Evolutionary conservation across 2,797 vertebrate genomes (phyloP).

Genomic region (Acridotheres tristis): DNA sequence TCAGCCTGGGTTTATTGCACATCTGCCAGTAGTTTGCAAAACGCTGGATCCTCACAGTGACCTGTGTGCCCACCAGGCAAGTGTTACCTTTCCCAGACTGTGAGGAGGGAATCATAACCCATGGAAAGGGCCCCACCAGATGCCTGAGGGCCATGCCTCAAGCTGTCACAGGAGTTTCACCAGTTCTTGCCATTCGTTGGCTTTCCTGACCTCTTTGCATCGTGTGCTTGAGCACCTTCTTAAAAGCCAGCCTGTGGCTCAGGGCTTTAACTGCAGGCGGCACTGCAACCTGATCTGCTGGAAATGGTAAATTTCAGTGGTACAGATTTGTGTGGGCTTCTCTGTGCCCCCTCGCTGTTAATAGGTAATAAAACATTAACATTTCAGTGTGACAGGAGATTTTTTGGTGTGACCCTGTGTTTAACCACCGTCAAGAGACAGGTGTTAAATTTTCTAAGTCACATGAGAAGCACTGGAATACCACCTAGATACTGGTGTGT

Average conservation of each 20-base stretch:
- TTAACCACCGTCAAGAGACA: conserved; percentile 57
- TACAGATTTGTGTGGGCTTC: not conserved
- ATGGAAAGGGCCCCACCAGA: not conserved
- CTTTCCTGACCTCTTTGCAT: not conserved
- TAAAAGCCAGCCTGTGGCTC: not conserved
- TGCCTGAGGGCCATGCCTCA: not conserved
- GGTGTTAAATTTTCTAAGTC: conserved; percentile 37
- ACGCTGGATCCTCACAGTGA: not conserved
- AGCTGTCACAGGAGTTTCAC: not conserved
- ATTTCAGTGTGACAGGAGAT: not conserved
- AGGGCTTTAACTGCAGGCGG: not conserved
- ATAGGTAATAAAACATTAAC: conserved; percentile 33
- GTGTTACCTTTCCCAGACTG: not conserved
- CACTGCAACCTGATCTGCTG: not conserved
- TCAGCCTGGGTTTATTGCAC: not conserved
- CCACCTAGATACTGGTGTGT: conserved; percentile 40
- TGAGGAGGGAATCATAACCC: not conserved
- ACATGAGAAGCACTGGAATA: conserved; percentile 40
- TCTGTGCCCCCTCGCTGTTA: not conserved
- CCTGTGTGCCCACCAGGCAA: not conserved
- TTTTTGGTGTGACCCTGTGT: conserved; percentile 25
- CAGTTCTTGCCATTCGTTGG: not conserved
- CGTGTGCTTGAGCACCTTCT: not conserved
- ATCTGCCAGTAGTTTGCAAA: not conserved
- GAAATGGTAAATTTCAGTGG: not conserved